Base-by-base conservation (phyloP, 2,797 vertebrate species). In the Phataginus tricuspis region DNA sequence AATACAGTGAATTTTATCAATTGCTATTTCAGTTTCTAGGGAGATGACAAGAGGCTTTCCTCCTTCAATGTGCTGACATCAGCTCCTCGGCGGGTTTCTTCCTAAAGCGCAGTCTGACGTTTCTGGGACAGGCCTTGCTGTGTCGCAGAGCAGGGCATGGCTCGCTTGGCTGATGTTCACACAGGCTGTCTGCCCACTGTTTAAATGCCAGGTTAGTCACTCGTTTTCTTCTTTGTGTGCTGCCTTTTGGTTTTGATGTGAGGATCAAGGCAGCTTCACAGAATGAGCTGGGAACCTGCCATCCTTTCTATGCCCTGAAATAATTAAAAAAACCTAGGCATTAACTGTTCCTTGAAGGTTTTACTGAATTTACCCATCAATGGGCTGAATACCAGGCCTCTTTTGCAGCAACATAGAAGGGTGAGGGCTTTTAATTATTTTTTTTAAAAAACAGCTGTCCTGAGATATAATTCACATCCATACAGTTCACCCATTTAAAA, bases 61-160 rank as follows among this genome's bases (percentile, higher is more conserved):
- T 57, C 53, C 59, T 75, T 42, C 61, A 2, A 31, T 66, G 19
- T 7, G 29, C 0, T 7, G 23, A 4, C 4, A 5, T 21, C 13
- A 57, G 64, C 18, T 59, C n/a, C 37, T 57, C 1, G 5, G n/a
- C 1, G 42, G 64, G 9, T 1, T 27, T 74, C 69, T 78, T 42
- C 29, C 45, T 4, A 31, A 7, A 39, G 11, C 1, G 5, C 5
- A 6, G 11, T 57, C n/a, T 23, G 25, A 45, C 11, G 6, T 53
- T 74, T 57, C 59, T 0, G 16, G 69, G 31, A 45, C n/a, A 34
- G 25, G 13, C 66, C 4, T 7, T 19, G 55, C 57, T 29, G 14
- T 82, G 82, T n/a, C 16, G 18, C 25, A 1, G 2, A 6, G 18
- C 6, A 10, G 19, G 0, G 3, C 25, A 4, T 0, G 55, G 57